Percentiles rank a stretch among this genome's conserved stretches.
phyloP scores from a whole-genome alignment of 2,113 vertebrate genomes.

The Heptranchias perlo region DNA sequence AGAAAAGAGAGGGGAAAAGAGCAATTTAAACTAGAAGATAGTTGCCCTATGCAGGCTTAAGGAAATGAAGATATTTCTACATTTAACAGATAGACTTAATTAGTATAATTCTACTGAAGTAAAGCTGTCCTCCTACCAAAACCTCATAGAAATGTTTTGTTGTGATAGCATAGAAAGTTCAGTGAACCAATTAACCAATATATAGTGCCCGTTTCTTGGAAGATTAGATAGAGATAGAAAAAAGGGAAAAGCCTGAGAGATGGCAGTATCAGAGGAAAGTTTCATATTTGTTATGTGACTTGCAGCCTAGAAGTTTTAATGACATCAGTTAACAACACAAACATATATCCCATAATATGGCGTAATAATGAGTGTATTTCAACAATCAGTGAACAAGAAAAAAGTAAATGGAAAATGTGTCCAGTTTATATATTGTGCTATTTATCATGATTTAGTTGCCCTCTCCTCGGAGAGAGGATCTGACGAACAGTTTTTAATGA shows the following conservation, averaged over 20 bases:
- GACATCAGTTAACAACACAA: not conserved
- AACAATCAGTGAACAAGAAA: not conserved
- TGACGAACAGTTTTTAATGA: not conserved
- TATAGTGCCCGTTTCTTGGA: not conserved
- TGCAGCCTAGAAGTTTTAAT: not conserved
- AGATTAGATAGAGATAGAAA: not conserved
- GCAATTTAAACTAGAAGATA: not conserved
- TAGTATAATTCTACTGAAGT: not conserved
- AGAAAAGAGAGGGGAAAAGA: not conserved
- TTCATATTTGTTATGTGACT: not conserved
- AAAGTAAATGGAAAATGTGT: not conserved
- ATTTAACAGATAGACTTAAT: not conserved
- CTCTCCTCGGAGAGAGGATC: not conserved
- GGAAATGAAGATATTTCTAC: not conserved
- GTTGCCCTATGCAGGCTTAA: not conserved
- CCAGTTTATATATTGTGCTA: not conserved
- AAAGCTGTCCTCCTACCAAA: not conserved
- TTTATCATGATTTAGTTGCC: not conserved
- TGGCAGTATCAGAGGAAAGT: not conserved
- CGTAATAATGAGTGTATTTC: not conserved
- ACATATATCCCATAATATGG: not conserved
- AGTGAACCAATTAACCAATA: constrained; percentile 2
- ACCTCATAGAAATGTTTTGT: not conserved
- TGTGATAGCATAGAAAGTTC: not conserved
- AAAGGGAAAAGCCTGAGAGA: not conserved